Evolutionary conservation across 2,888 invertebrate genomes (phyloP), one percentile per base, ranked within the genome.

Genomic region (Drosophila infuscata): DNA sequence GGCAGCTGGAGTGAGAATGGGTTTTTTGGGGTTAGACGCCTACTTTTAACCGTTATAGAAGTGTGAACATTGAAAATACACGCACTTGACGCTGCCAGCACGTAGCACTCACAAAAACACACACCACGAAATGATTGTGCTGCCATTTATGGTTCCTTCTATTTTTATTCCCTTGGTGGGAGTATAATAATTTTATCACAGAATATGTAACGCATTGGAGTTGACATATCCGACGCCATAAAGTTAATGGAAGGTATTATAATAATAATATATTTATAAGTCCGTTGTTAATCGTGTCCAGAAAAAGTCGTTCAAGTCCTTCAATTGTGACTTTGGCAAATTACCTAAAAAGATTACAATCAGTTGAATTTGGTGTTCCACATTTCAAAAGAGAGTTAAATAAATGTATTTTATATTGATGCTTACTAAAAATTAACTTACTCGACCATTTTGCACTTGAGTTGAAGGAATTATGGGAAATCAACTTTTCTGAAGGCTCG

Each of bases 11-110:
- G 29, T 25, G 12, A 15, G 52, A n/a, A 8, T 12, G 5, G 35
- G 11, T n/a, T 29, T 29, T 32, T n/a, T 29, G 38, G 35, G n/a
- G 30, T 54, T 66, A 38, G 51, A 49, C 48, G 36, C 25, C 49
- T 41, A 58, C 58, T 46, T 46, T 38, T 33, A 41, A 29, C 48
- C 35, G 48, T 30, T 52, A 35, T 51, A 49, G 67, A 70, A 70
- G 80, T 71, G 77, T 83, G 79, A 74, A 81, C 82, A 82, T 80
- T 86, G 78, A 81, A 86, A 79, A 88, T 81, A 77, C 76, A 84
- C 75, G 76, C 74, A 81, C 59, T 73, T 69, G 52, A 54, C 56
- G 79, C 82, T 62, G 61, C 57, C 64, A 41, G 58, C 77, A 78
- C 79, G 70, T 78, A 74, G 57, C 70, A 77, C 70, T 75, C 61